phyloP scores from a whole-genome alignment of 1,140 invertebrate species.

The Brachionus manjavacas region DNA sequence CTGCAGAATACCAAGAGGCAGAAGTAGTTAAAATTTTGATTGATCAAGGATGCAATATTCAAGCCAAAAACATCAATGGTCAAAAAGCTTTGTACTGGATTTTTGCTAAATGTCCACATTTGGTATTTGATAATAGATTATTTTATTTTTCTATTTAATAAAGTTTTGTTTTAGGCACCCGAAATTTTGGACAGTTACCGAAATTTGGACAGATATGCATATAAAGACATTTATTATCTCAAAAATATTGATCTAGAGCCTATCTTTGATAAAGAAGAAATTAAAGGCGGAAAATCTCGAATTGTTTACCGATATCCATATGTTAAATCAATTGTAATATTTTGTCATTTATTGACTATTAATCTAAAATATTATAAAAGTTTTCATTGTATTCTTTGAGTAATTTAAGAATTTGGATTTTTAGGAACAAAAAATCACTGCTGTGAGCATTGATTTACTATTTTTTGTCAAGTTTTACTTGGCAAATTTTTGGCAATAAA shows the following conservation, averaged over 20 bases:
- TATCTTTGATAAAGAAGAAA: not conserved
- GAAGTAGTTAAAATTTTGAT: not conserved
- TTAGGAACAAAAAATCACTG: too few relatives aligned
- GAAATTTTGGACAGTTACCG: not conserved
- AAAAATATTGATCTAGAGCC: not conserved
- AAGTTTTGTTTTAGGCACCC: not conserved
- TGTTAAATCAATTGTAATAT: constrained; percentile 26
- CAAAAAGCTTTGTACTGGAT: constrained; percentile 33
- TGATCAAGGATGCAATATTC: not conserved
- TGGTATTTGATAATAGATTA: not conserved
- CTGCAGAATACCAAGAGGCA: not conserved
- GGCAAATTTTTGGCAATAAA: too few relatives aligned
- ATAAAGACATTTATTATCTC: not conserved
- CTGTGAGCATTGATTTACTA: too few relatives aligned
- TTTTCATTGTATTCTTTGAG: too few relatives aligned
- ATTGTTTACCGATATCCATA: not conserved
- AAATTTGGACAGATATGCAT: not conserved
- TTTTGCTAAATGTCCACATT: constrained; percentile 15
- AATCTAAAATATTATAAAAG: too few relatives aligned
- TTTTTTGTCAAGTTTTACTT: too few relatives aligned
- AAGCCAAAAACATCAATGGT: not conserved
- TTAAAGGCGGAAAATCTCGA: not conserved
- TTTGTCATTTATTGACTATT: not conserved
- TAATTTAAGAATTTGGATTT: too few relatives aligned
- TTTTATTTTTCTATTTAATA: not conserved